A percentile compares a stretch with the other conserved stretches of the same genome.
Conservation (phyloP, 1,140 invertebrate species). For the Anastrepha ludens region DNA sequence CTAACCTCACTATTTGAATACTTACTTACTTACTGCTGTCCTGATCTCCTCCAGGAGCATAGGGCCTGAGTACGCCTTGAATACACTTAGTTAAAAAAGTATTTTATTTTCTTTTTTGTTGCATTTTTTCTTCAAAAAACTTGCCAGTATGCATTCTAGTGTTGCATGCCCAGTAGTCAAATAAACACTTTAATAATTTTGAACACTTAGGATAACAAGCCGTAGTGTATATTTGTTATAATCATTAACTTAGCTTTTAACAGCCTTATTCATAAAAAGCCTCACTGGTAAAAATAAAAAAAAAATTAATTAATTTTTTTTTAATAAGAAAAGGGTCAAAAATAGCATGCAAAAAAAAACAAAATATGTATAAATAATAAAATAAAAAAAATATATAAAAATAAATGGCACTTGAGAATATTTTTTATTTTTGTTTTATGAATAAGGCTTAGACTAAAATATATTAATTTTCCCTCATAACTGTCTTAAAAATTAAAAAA, state of each 20-base stretch:
- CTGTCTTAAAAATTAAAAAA: slow-evolving; percentile 59
- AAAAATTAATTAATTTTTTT: background rate
- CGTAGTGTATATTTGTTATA: background rate
- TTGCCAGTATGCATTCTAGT: background rate
- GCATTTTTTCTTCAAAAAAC: too few relatives aligned
- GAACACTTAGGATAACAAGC: background rate
- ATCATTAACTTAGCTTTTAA: background rate
- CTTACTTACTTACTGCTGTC: too few relatives aligned
- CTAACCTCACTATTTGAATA: too few relatives aligned
- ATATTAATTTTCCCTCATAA: slow-evolving; percentile 65
- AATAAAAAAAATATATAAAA: too few relatives aligned
- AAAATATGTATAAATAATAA: too few relatives aligned
- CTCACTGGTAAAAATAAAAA: background rate
- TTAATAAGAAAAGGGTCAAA: background rate
- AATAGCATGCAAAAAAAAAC: background rate
- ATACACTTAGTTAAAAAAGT: too few relatives aligned
- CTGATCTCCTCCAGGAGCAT: too few relatives aligned
- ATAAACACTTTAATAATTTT: background rate
- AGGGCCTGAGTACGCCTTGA: too few relatives aligned
- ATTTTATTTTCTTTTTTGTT: too few relatives aligned
- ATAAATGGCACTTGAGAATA: too few relatives aligned
- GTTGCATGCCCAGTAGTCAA: slow-evolving; percentile 27
- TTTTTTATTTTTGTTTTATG: background rate
- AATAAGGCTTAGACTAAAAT: slow-evolving; percentile 56
- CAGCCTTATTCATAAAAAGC: background rate